These are phyloP conservation scores for Ameiurus melas DNA, from an alignment of 2,113 vertebrate genomes.

Conservation along the genomic window DNA sequence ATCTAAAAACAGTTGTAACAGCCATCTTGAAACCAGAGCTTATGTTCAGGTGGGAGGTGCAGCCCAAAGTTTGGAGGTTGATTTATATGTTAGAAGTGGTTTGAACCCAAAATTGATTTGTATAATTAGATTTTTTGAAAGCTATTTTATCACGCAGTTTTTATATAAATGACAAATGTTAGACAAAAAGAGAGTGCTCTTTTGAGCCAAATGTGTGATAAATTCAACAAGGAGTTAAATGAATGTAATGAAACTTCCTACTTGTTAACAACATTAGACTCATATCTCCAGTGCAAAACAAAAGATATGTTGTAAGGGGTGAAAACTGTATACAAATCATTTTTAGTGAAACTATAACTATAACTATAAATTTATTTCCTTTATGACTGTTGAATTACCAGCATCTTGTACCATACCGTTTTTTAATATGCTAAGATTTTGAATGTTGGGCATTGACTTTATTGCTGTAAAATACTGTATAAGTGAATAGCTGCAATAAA, in stretches of 20 bases:
- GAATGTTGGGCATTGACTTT: not conserved
- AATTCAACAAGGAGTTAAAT: not conserved
- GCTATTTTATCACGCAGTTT: not conserved
- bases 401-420: not conserved
- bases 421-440: not conserved
- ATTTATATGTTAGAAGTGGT: not conserved
- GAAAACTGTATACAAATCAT: not conserved
- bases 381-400: not conserved
- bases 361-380: no score
- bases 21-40: not conserved
- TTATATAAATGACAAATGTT: not conserved
- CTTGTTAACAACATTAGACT: not conserved
- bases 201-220: not conserved
- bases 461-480: not conserved
- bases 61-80: not conserved
- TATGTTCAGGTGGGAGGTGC: not conserved
- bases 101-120: not conserved
- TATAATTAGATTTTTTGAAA: not conserved
- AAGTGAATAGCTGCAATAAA: slow-evolving; percentile 12
- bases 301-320: not conserved
- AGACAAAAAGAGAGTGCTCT: not conserved
- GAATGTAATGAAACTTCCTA: not conserved
- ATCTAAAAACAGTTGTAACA: not conserved
- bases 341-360: not conserved
- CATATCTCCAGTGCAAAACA: not conserved